phyloP scores from a whole-genome alignment of 2,113 vertebrate genomes.

The Pedionomus torquatus region DNA sequence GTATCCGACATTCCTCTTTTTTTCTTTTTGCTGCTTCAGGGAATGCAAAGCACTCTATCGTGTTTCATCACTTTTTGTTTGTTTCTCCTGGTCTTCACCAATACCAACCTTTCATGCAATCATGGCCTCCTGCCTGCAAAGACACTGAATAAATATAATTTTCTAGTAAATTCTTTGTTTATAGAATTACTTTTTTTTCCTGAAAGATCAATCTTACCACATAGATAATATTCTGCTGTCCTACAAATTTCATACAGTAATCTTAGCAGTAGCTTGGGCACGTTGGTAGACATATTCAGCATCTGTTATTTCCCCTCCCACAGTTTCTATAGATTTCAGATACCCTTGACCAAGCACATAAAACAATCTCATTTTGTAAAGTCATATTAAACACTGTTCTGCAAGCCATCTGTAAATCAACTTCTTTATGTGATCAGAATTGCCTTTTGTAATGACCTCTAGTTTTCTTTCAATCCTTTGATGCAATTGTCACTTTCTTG shows the following conservation, averaged over 20 bases:
- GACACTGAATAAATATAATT: background rate
- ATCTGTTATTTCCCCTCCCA: background rate
- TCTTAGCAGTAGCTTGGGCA: background rate
- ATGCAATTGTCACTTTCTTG: background rate
- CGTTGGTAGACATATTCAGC: background rate
- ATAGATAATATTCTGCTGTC: background rate
- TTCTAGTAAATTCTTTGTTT: background rate
- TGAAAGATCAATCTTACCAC: conserved; percentile 1
- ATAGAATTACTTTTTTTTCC: background rate
- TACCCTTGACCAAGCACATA: background rate
- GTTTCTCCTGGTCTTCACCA: background rate
- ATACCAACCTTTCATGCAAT: background rate
- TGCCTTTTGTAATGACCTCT: background rate
- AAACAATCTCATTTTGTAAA: background rate
- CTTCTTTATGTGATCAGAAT: background rate
- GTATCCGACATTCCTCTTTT: background rate
- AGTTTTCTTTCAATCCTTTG: background rate
- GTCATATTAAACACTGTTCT: background rate
- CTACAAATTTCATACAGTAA: conserved; percentile 9
- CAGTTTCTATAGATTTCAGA: conserved; percentile 24
- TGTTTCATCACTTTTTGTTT: background rate
- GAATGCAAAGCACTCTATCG: background rate
- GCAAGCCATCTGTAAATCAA: conserved; percentile 12
- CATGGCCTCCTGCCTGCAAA: background rate
- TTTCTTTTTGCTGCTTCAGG: background rate